Base-by-base conservation (phyloP, 2,888 invertebrate species). In the Hypsopygia costalis region DNA sequence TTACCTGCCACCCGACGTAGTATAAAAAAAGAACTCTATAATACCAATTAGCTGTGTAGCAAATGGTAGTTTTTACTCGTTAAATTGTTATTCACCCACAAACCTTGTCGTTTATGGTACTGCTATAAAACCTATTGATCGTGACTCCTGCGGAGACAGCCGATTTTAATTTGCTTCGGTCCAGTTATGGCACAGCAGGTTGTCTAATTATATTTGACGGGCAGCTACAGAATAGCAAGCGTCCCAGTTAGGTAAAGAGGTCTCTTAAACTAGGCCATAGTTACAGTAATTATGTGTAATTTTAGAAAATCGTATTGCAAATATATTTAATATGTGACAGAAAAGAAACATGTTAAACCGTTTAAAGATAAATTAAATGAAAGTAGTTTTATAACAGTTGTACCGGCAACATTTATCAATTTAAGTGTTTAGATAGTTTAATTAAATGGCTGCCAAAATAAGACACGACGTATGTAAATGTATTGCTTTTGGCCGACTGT, bases 181-280 rank as follows among this genome's bases (percentile, higher is more conserved):
- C 10, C 20, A 27, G 27, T 32, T 33, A 39, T 25, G 10, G 27
- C 39, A 8, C 39, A 39, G 33, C 39, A 34, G 25, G 39, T 16
- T 20, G 33, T 39, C 39, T 39, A 34, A 34, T 39, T 33, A 39
- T 28, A 16, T 39, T 33, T 39, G 39, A 39, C 20, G 9, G 32
- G 16, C 25, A 39, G 27, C 25, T n/a, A 33, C 25, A 27, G 12
- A 20, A 33, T 21, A 21, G 21, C 10, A 25, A 35, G 11, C 27
- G 39, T 28, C 39, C 39, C 16, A 33, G 12, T 33, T 39, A 32
- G 25, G 12, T 6, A 33, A 16, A 39, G 16, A 16, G 9, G 33
- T 9, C 33, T 33, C 16, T 16, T 33, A 34, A 39, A 39, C 25
- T 28, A 20, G 39, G 39, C 33, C 28, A 39, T 25, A 25, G 25